Evolutionary conservation across 2,888 invertebrate species (phyloP).

Genomic region (Drosophila leonis): DNA sequence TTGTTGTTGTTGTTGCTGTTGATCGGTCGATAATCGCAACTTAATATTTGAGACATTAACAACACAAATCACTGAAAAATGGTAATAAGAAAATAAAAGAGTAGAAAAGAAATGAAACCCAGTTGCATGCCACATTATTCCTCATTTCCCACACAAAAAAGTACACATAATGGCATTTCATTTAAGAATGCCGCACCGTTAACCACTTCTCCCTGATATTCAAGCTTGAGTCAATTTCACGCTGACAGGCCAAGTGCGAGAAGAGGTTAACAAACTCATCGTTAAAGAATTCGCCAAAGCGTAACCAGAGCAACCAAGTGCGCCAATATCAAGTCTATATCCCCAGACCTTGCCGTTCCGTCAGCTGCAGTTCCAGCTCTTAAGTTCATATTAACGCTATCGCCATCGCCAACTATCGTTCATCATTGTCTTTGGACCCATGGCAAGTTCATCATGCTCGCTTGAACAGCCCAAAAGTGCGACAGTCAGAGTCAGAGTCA

Average conservation of each 20-base stretch:
- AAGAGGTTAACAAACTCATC: constrained; percentile 71
- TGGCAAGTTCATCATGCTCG: constrained; percentile 74
- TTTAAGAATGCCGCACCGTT: constrained; percentile 43
- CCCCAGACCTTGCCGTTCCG: neutral
- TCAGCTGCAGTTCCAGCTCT: neutral
- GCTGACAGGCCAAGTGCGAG: constrained; percentile 50
- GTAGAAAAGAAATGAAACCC: constrained; percentile 1
- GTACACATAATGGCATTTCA: constrained; percentile 45
- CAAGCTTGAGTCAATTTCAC: constrained; percentile 52
- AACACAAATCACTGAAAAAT: constrained; percentile 66
- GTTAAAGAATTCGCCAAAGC: constrained; percentile 68
- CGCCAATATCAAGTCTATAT: constrained; percentile 50
- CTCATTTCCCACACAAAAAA: constrained; percentile 41
- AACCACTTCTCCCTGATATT: constrained; percentile 28
- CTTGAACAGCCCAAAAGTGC: constrained; percentile 57
- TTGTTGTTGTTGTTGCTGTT: constrained; percentile 19
- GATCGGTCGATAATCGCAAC: constrained; percentile 67
- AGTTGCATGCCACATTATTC: constrained; percentile 3
- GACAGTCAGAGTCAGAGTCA: constrained; percentile 3
- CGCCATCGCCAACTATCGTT: constrained; percentile 30
- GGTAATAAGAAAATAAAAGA: constrained; percentile 3
- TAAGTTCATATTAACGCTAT: constrained; percentile 45
- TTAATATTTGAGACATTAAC: constrained; percentile 77
- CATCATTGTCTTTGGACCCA: constrained; percentile 41
- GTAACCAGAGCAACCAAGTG: constrained; percentile 69